Conservation (phyloP, 2,113 vertebrate species). For the Esox niger region DNA sequence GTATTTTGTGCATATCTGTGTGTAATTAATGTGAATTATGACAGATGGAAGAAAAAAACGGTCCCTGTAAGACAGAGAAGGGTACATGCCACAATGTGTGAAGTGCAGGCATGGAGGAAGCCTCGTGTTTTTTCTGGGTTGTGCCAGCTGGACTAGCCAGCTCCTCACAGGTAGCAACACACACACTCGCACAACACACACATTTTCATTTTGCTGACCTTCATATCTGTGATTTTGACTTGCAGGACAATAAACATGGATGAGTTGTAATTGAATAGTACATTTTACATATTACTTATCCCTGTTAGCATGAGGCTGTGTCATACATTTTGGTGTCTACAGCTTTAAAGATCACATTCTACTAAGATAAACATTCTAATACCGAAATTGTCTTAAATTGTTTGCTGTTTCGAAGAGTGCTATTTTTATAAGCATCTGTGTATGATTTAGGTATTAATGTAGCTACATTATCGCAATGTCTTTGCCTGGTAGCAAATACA, state of each 20-base stretch:
- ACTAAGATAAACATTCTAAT: slow-evolving; percentile 65
- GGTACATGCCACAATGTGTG: slow-evolving; percentile 76
- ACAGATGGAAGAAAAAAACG: slow-evolving; percentile 74
- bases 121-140: slow-evolving; percentile 53
- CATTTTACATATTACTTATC: slow-evolving; percentile 3
- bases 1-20: slow-evolving; percentile 71
- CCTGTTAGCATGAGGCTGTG: slow-evolving; percentile 38
- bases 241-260: neutral
- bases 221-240: neutral
- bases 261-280: no score
- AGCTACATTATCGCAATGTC: slow-evolving; percentile 70
- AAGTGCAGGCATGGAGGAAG: slow-evolving; percentile 69
- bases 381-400: slow-evolving; percentile 41
- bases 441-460: slow-evolving; percentile 72
- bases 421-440: slow-evolving; percentile 63
- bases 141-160: slow-evolving; percentile 71
- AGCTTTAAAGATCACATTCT: slow-evolving; percentile 56
- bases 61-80: slow-evolving; percentile 67
- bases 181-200: slow-evolving; percentile 41
- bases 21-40: slow-evolving; percentile 75
- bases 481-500: slow-evolving; percentile 70
- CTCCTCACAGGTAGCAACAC: slow-evolving; percentile 70
- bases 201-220: slow-evolving; percentile 43
- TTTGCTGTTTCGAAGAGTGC: slow-evolving; percentile 47
- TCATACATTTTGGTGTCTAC: slow-evolving; percentile 47